Percentiles rank a stretch among this genome's conserved stretches.
phyloP scores from a whole-genome alignment of 2,888 invertebrate species.

The Thecocarcelia acutangulata region DNA sequence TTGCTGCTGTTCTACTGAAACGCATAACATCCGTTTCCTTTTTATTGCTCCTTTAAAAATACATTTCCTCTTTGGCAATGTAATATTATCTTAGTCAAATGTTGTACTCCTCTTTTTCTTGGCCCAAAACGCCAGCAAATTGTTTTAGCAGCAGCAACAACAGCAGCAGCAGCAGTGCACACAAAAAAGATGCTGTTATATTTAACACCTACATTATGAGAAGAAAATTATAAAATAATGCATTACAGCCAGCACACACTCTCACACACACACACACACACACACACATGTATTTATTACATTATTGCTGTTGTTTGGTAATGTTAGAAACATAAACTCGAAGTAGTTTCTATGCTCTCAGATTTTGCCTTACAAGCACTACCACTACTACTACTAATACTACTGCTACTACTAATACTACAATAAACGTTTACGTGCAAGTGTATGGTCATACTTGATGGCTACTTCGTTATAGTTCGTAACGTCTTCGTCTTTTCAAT shows the following conservation, averaged over 20 bases:
- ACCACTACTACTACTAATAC: background rate
- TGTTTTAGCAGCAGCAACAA: background rate
- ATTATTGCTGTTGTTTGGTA: no score
- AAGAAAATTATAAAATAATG: conserved; percentile 57
- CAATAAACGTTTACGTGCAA: background rate
- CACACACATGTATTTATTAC: background rate
- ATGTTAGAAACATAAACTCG: conserved; percentile 52
- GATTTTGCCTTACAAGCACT: conserved; percentile 37
- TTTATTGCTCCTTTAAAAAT: conserved; percentile 25
- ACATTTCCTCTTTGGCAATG: conserved; percentile 35
- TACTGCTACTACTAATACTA: no score
- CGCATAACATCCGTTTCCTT: conserved; percentile 46
- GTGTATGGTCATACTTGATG: conserved; percentile 27
- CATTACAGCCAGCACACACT: conserved; percentile 1
- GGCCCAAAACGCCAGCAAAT: conserved; percentile 7
- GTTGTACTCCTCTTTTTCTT: conserved; percentile 12
- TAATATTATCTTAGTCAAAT: conserved; percentile 34
- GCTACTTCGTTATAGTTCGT: conserved; percentile 39
- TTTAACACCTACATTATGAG: conserved; percentile 62
- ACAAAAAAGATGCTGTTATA: conserved; percentile 36
- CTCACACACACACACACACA: conserved; percentile 8
- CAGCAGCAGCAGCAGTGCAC: background rate
- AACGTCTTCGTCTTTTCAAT: conserved; percentile 61
- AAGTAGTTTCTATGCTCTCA: conserved; percentile 58
- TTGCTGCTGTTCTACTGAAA: background rate